Evolutionary conservation across 2,888 invertebrate genomes (phyloP).

Genomic region (Erebia ligea): DNA sequence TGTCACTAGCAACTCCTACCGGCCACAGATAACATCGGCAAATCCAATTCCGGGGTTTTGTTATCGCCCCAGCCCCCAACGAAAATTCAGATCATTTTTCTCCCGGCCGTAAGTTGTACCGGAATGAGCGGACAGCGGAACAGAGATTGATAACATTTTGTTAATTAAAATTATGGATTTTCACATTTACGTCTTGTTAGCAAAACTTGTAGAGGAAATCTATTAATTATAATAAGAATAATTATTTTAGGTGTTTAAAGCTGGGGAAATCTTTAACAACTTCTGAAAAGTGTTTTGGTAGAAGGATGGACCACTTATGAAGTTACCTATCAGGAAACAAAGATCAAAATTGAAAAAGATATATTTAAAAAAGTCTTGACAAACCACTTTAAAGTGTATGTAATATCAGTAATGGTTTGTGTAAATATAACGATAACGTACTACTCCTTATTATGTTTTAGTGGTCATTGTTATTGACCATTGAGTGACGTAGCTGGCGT

Average conservation of each 20-base stretch:
- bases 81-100: slow-evolving; percentile 70
- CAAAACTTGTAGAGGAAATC: background rate
- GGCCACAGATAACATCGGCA: slow-evolving; percentile 76
- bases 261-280: too few relatives aligned
- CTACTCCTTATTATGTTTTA: background rate
- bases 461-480: slow-evolving; percentile 16
- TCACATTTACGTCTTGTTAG: background rate
- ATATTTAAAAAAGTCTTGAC: background rate
- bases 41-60: slow-evolving; percentile 83
- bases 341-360: background rate
- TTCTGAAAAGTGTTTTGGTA: too few relatives aligned
- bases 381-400: too few relatives aligned
- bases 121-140: slow-evolving; percentile 3
- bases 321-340: too few relatives aligned
- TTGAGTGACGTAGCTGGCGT: slow-evolving; percentile 5
- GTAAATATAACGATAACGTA: slow-evolving; percentile 2
- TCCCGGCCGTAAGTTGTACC: slow-evolving; percentile 21
- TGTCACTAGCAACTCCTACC: slow-evolving; percentile 57
- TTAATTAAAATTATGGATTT: slow-evolving; percentile 18
- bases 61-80: slow-evolving; percentile 70
- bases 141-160: slow-evolving; percentile 12
- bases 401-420: background rate
- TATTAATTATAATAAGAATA: background rate
- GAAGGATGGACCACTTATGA: too few relatives aligned
- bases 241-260: too few relatives aligned